Evolutionary conservation across 2,113 vertebrate genomes (phyloP), one percentile per base, ranked within the genome.

Genomic region (Lophius piscatorius): DNA sequence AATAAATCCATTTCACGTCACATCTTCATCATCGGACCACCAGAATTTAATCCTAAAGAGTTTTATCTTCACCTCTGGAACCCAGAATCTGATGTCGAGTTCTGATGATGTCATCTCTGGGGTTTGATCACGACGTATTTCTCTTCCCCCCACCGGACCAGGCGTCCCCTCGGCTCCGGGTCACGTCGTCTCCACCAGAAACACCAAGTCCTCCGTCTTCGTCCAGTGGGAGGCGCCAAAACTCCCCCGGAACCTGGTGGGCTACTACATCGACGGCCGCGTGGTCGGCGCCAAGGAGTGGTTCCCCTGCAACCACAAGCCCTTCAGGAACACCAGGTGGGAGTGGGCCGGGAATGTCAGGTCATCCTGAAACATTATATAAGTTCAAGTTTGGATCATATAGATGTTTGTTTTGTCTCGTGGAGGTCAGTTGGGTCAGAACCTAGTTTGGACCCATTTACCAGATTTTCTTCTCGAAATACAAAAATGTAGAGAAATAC

Each of bases 261-360:
- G 97, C 13, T 99, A 98, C 78, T 99, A 99, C 22, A 92, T 98
- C 48, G 97, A 99, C 5, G 93, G 88, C 39, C 94, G 91, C 1
- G 75, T 92, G 1, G 90, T 86, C 0, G 96, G 97, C 17, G 90
- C 94, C 70, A 95, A 94, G 69, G 51, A 31, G 5, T 98, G 97
- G 97, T 92, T 94, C 34, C 84, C 95, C 0, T 95, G 94, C 52
- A 99, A 98, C 78, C 93, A 99, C 79, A 98, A 97, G 65, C 97
- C 97, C 42, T 93, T 96, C 47, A 93, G 90, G 73, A 93, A 95
- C 63, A 96, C 90, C 90, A 94, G 95, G 97, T 52, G 21, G 11
- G 38, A 16, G 13, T n/a, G 12, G 36, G 12, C 36, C 10, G 9
- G 4, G 12, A 38, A 11, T 6, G 31, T 9, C 31, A 33, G n/a